Evolutionary conservation across 1,140 invertebrate species (phyloP), one percentile per base, ranked within the genome.

Genomic region (Gerris buenoi): DNA sequence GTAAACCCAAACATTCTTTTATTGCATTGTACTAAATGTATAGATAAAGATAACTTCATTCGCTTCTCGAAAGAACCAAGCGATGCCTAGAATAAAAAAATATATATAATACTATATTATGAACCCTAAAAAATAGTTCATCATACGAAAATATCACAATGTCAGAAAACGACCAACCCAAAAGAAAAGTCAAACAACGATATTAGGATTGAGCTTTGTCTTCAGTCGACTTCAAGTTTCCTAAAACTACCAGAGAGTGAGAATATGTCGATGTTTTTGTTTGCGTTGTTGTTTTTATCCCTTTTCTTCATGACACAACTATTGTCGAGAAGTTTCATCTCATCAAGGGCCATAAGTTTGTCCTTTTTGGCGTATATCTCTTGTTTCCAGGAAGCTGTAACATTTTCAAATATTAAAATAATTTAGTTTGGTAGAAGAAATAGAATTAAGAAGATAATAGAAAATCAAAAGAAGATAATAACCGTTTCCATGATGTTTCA

Each of bases 201-300:
- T n/a, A n/a, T n/a, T n/a, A n/a, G n/a, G n/a, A n/a, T n/a, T n/a
- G n/a, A n/a, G n/a, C 46, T 14, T 27, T 64, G 26, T 13, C 27
- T 26, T 27, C 22, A 91, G 78, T 91, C 88, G n/a, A 90, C 82
- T 76, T 89, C 86, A 59, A 90, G 77, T 78, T 89, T 90, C 73
- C 88, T 84, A 75, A 91, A 91, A 63, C 86, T 88, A 27, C 89
- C 89, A 67, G 85, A 83, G 22, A 89, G 81, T 1, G 56, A 61
- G 26, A 58, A 33, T 15, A 67, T 63, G 25, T 67, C 70, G 2
- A 64, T 27, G 14, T 65, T 65, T 56, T 63, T 70, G 58, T 57
- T 29, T 1, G 46, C 56, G 18, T 68, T 68, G 26, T 64, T 69
- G 18, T 67, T 63, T n/a, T 14, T 64, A n/a, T 69, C 27, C 25